Conservation (phyloP, 2,797 vertebrate genomes). For the Lacerta bilineata region DNA sequence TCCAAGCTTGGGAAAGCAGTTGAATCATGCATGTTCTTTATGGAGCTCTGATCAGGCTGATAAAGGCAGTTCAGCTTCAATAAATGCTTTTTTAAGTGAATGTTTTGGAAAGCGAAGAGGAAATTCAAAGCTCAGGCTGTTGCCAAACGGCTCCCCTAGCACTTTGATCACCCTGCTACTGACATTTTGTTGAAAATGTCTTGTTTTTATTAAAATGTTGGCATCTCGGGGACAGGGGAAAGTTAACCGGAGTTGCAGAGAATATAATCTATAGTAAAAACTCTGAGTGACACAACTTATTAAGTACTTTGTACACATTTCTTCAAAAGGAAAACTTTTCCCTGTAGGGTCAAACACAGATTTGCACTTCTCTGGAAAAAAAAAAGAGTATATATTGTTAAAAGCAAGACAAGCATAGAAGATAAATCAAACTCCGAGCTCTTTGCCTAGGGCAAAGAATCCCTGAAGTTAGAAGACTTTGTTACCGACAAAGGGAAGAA, state of each 20-base stretch:
- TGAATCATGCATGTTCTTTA: conserved; percentile 87
- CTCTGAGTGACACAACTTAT: conserved; percentile 76
- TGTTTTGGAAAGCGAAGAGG: conserved; percentile 82
- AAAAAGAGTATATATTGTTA: conserved; percentile 76
- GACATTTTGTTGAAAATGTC: conserved; percentile 83
- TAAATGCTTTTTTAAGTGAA: conserved; percentile 83
- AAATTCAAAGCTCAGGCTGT: conserved; percentile 83
- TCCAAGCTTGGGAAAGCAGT: conserved; percentile 79
- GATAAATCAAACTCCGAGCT: conserved; percentile 74
- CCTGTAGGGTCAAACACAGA: conserved; percentile 73
- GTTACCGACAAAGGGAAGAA: conserved; percentile 54
- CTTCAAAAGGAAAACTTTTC: conserved; percentile 77
- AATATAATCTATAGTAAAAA: conserved; percentile 76
- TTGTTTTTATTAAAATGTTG: conserved; percentile 85
- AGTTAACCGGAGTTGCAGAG: conserved; percentile 78
- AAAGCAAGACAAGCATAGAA: conserved; percentile 71
- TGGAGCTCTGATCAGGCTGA: conserved; percentile 84
- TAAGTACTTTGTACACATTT: conserved; percentile 78
- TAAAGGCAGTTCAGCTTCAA: conserved; percentile 85
- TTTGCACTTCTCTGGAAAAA: conserved; percentile 71
- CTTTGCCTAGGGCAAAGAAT: conserved; percentile 64
- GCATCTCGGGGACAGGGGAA: conserved; percentile 75
- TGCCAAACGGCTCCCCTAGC: conserved; percentile 80
- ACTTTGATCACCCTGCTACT: conserved; percentile 82
- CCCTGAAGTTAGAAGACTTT: conserved; percentile 61